phyloP scores from a whole-genome alignment of 37 sponge, comb jelly and placozoan species.

The Spongia lamella region DNA sequence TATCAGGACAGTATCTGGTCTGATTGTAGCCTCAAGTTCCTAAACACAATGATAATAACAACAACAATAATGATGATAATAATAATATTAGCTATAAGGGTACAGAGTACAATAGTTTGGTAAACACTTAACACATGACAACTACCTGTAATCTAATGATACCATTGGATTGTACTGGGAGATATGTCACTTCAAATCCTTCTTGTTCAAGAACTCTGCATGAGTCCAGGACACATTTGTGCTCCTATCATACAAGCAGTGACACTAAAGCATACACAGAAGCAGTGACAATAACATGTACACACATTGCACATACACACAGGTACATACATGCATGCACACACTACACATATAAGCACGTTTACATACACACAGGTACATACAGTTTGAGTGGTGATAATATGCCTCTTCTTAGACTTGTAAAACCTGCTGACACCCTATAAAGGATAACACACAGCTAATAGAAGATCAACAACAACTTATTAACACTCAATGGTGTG shows the following conservation, averaged over 20 bases:
- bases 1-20: conserved; percentile 80
- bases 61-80: not conserved
- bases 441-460: not conserved
- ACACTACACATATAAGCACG: not conserved
- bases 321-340: not conserved
- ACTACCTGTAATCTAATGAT: conserved; percentile 81
- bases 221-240: conserved; percentile 99
- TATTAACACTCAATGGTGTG: too few relatives aligned
- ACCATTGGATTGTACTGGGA: conserved; percentile 93
- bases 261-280: not conserved
- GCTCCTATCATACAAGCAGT: conserved; percentile 64
- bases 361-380: not conserved
- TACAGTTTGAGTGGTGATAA: conserved; percentile 95
- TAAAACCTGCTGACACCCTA: conserved; percentile 91
- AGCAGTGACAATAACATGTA: not conserved
- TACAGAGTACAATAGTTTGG: not conserved
- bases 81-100: not conserved
- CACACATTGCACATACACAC: conserved; percentile 5
- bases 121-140: not conserved
- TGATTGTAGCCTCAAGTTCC: conserved; percentile 68
- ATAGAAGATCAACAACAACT: too few relatives aligned
- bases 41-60: conserved; percentile 9
- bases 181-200: conserved; percentile 93
- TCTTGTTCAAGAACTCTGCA: conserved; percentile 92
- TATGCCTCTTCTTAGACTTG: conserved; percentile 89